Percentiles rank a stretch among this genome's conserved stretches.
These are phyloP conservation scores for Somateria mollissima DNA, from an alignment of 2,797 vertebrate genomes.

Conservation along the genomic window DNA sequence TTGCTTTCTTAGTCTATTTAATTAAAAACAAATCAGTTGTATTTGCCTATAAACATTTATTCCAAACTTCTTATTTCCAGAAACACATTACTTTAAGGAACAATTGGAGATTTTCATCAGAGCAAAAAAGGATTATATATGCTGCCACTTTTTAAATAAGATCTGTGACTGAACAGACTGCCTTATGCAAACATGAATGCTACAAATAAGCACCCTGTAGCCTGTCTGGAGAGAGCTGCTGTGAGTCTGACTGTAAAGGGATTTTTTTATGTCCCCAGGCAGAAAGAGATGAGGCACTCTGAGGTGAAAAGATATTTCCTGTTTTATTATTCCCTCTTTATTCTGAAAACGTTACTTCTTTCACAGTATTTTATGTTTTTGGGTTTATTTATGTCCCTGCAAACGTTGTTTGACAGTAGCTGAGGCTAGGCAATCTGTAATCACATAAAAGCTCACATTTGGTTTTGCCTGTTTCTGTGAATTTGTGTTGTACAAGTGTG, in stretches of 20 bases:
- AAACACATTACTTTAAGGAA: not conserved
- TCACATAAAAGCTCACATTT: conserved; percentile 18
- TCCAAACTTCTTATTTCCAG: not conserved
- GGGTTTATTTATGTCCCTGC: conserved; percentile 11
- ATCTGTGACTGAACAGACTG: not conserved
- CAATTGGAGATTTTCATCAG: not conserved
- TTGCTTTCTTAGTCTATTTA: not conserved
- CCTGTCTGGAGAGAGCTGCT: not conserved
- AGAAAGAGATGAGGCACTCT: conserved; percentile 79
- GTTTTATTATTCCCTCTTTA: conserved; percentile 49
- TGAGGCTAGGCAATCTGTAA: not conserved
- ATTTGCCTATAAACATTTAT: not conserved
- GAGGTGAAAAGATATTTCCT: conserved; percentile 83
- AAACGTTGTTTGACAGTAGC: conserved; percentile 37
- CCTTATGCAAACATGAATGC: not conserved
- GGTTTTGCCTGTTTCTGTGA: not conserved
- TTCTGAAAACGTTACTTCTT: conserved; percentile 11
- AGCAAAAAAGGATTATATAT: not conserved
- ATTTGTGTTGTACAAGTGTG: not conserved
- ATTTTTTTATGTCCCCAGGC: conserved; percentile 71
- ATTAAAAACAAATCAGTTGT: not conserved
- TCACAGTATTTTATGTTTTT: not conserved
- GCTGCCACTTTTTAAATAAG: not conserved
- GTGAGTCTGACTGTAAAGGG: conserved; percentile 75
- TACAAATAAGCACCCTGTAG: conserved; percentile 1